Evolutionary conservation across 1,140 invertebrate genomes (phyloP).

Genomic region (Caenorhabditis tropicalis): DNA sequence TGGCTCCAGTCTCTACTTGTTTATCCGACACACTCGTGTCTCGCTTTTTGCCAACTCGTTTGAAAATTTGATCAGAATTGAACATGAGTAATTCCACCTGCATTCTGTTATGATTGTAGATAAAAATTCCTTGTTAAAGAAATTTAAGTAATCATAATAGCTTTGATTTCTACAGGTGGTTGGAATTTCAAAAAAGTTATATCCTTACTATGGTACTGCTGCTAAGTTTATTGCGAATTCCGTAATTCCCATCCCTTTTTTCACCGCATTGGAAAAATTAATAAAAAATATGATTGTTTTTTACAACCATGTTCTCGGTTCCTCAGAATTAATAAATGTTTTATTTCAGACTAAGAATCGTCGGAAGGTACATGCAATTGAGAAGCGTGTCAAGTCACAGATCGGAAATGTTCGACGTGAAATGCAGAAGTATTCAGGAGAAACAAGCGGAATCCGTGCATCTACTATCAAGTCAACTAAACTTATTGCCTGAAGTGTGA

Average conservation of each 20-base stretch:
- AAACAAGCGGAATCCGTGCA: constrained; percentile 55
- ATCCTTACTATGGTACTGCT: no score
- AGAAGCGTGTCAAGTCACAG: constrained; percentile 51
- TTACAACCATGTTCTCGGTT: not conserved
- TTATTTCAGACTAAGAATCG: constrained; percentile 42
- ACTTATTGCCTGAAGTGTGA: constrained; percentile 54
- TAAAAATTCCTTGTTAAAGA: not conserved
- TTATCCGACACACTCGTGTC: not conserved
- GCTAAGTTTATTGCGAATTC: no score
- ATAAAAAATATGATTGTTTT: not conserved
- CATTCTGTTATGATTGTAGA: no score
- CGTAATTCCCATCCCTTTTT: no score
- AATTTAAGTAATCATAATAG: no score
- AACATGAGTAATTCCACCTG: not conserved
- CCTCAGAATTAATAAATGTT: not conserved
- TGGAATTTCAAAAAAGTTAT: no score
- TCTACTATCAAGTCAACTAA: constrained; percentile 57
- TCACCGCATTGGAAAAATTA: not conserved
- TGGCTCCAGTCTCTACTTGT: not conserved
- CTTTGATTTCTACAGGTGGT: no score
- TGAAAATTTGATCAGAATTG: not conserved
- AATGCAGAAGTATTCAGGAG: constrained; percentile 53
- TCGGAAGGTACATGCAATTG: constrained; percentile 38
- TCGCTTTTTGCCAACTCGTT: not conserved
- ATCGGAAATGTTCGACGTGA: constrained; percentile 53